Evolutionary conservation across 2,888 invertebrate species (phyloP).

Genomic region (Pyralis farinalis): DNA sequence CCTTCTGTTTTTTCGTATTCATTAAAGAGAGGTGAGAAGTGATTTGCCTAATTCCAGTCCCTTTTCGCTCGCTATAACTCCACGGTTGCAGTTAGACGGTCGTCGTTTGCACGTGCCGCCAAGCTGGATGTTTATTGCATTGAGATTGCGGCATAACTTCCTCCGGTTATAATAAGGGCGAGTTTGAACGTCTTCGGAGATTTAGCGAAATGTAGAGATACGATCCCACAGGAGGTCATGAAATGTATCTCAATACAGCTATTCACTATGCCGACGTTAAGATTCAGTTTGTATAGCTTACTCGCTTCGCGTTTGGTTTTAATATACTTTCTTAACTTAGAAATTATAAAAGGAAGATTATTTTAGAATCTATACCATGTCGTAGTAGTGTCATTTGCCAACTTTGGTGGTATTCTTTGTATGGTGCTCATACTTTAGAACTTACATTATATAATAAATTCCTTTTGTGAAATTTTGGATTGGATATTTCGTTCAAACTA

Average conservation of each 20-base stretch:
- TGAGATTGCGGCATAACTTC: slow-evolving; percentile 61
- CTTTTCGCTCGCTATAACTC: slow-evolving; percentile 23
- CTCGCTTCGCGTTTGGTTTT: no score
- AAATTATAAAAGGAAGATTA: no score
- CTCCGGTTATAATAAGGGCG: slow-evolving; percentile 46
- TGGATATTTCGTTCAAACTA: no score
- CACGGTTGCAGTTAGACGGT: slow-evolving; percentile 25
- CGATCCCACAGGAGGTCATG: neutral
- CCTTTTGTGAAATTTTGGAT: no score
- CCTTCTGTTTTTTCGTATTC: no score
- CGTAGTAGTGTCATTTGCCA: no score
- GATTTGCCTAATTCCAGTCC: slow-evolving; percentile 9
- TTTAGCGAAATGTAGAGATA: neutral
- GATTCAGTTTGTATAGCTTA: neutral
- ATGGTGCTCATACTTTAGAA: no score
- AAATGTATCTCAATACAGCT: neutral
- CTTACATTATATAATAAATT: no score
- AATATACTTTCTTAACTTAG: no score
- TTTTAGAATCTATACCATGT: no score
- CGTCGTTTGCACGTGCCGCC: slow-evolving; percentile 57
- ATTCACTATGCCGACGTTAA: slow-evolving; percentile 1
- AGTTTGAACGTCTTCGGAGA: slow-evolving; percentile 28
- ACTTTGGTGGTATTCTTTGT: no score
- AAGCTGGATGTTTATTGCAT: slow-evolving; percentile 63
- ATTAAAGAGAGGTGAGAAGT: neutral